phyloP scores from a whole-genome alignment of 2,888 invertebrate species.

The Congeria kusceri region DNA sequence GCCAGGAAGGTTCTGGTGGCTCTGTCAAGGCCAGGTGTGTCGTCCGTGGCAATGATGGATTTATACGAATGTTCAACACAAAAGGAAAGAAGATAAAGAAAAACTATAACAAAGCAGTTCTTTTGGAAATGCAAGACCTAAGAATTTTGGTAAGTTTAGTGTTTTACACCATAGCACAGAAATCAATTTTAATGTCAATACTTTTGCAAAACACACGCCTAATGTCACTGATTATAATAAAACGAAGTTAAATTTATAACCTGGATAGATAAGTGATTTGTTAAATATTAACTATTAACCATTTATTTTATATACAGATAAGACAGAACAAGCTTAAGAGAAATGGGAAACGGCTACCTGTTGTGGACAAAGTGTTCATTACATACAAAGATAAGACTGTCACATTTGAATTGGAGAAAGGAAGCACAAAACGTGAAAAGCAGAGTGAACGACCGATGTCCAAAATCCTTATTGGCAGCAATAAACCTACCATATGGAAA shows the following conservation, averaged over 20 bases:
- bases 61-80: conserved; percentile 23
- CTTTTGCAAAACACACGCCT: too few relatives aligned
- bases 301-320: conserved; percentile 23
- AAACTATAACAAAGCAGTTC: conserved; percentile 30
- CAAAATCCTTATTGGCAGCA: conserved; percentile 19
- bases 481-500: conserved; percentile 20
- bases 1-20: background rate
- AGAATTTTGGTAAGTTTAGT: conserved; percentile 38
- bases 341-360: background rate
- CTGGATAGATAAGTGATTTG: too few relatives aligned
- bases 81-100: conserved; percentile 17
- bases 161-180: too few relatives aligned
- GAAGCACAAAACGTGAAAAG: background rate
- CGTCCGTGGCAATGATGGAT: conserved; percentile 13
- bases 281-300: too few relatives aligned
- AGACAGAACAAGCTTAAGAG: conserved; percentile 31
- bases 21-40: conserved; percentile 5
- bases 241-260: too few relatives aligned
- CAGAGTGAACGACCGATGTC: conserved; percentile 10
- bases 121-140: conserved; percentile 32
- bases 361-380: conserved; percentile 44
- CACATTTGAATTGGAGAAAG: conserved; percentile 21
- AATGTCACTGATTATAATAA: too few relatives aligned
- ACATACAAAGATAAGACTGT: conserved; percentile 32
- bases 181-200: too few relatives aligned